phyloP scores from a whole-genome alignment of 2,797 vertebrate species.

The Crocodylus rhombifer region DNA sequence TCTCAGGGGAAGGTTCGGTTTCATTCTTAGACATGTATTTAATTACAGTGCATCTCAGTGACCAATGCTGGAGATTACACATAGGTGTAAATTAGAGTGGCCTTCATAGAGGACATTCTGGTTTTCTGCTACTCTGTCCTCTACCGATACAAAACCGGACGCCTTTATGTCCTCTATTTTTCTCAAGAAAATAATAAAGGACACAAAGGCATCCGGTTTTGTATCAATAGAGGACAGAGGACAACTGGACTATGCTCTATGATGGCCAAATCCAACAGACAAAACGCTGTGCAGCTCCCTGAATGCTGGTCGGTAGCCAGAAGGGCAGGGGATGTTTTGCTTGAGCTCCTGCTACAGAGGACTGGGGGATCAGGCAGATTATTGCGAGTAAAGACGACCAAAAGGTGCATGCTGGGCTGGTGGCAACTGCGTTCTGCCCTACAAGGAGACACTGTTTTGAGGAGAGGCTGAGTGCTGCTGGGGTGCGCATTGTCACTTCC shows the following conservation, averaged over 20 bases:
- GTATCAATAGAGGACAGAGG: no score
- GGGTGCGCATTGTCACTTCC: not conserved
- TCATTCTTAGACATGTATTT: not conserved
- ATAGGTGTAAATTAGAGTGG: not conserved
- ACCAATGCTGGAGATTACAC: not conserved
- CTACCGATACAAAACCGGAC: no score
- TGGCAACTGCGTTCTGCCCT: not conserved
- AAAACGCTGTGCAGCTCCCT: not conserved
- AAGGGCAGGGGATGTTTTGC: not conserved
- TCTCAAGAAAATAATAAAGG: no score
- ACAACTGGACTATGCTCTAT: no score
- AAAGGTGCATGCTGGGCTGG: not conserved
- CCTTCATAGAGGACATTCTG: no score
- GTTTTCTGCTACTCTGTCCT: no score
- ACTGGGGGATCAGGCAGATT: not conserved
- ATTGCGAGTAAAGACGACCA: not conserved
- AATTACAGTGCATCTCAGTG: not conserved
- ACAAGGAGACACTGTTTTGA: not conserved
- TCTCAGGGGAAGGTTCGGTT: not conserved
- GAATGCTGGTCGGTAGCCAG: not conserved
- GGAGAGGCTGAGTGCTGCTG: not conserved
- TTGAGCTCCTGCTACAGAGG: not conserved
- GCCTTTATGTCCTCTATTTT: no score
- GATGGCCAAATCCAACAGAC: not conserved
- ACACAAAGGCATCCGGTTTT: no score